Base-by-base conservation (phyloP, 2,113 vertebrate species). In the Nycticorax nycticorax region DNA sequence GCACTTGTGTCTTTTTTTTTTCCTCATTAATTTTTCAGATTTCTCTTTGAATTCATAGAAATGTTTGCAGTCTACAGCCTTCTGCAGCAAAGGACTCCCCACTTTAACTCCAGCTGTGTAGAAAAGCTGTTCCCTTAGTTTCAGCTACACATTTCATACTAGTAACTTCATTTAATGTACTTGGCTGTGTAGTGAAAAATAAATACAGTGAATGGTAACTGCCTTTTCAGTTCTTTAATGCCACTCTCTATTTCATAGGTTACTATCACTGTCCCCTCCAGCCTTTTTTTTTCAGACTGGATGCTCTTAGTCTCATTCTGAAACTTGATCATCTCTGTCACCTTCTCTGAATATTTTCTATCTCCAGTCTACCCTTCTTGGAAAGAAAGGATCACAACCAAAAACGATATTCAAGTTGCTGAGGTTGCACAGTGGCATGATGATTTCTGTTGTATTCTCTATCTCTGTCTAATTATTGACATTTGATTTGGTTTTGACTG, bases 241-340 rank as follows among this genome's bases (percentile, higher is more conserved):
- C 21, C 32, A 48, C 2, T 39, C 5, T n/a, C 18, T 75, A 14
- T 67, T 86, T 91, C 24, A 41, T 28, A 32, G 10, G 2, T 5
- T 62, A 55, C 12, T 32, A 23, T 81, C 16, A 47, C 15, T 62
- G 33, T 67, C 1, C 3, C 2, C 4, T 66, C 27, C 12, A 69
- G 8, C 8, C 1, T 48, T 7, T 26, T 18, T 39, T 63, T 32
- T 59, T 86, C 32, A 59, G 21, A 57, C 9, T 5, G 8, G 43
- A 73, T 14, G 3, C 4, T 48, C 5, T 32, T 68, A 17, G 2
- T 64, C 32, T 83, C 26, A 48, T 55, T 75, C 12, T 0, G 0
- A 21, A 76, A 5, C 4, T 68, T 59, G 28, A 59, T 50, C 9
- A 50, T 60, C 37, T 77, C 24, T 64, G 32, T 32, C 10, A 64